Evolutionary conservation across 2,113 vertebrate species (phyloP).

Genomic region (Gobiocypris rarus): DNA sequence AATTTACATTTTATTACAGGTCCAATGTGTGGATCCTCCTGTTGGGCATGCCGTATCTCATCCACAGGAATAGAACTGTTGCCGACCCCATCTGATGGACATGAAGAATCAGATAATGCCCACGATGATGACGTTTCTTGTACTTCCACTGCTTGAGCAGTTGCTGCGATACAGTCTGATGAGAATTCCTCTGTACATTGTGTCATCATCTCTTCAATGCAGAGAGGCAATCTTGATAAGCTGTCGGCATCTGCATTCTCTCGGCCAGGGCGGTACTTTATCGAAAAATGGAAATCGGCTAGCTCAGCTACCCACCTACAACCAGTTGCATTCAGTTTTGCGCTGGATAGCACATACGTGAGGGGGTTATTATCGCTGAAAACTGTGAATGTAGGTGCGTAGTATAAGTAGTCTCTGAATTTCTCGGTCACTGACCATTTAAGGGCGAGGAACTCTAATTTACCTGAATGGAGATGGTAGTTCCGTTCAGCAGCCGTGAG

Average conservation of each 20-base stretch:
- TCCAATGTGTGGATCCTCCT: not conserved
- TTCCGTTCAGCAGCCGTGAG: too few species aligned
- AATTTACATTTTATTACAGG: slow-evolving; percentile 23
- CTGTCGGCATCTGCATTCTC: slow-evolving; percentile 33
- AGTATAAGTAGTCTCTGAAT: not conserved
- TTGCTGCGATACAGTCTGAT: too few species aligned
- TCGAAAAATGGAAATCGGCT: slow-evolving; percentile 37
- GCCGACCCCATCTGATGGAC: not conserved
- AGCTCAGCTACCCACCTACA: slow-evolving; percentile 30
- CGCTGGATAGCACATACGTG: not conserved
- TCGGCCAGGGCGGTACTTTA: slow-evolving; percentile 18
- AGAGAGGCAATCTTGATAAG: slow-evolving; percentile 23
- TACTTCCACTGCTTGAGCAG: too few species aligned
- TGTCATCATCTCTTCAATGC: slow-evolving; percentile 16
- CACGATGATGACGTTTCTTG: too few species aligned
- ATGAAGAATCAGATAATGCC: not conserved
- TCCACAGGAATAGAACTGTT: not conserved
- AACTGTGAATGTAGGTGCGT: not conserved
- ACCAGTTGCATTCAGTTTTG: slow-evolving; percentile 19
- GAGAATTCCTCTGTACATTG: slow-evolving; percentile 32
- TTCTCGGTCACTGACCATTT: not conserved
- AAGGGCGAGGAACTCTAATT: not conserved
- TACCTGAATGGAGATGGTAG: not conserved
- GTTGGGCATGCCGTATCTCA: not conserved
- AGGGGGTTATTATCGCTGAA: not conserved